Conservation (phyloP, 2,113 vertebrate genomes). For the Oreochromis aureus region DNA sequence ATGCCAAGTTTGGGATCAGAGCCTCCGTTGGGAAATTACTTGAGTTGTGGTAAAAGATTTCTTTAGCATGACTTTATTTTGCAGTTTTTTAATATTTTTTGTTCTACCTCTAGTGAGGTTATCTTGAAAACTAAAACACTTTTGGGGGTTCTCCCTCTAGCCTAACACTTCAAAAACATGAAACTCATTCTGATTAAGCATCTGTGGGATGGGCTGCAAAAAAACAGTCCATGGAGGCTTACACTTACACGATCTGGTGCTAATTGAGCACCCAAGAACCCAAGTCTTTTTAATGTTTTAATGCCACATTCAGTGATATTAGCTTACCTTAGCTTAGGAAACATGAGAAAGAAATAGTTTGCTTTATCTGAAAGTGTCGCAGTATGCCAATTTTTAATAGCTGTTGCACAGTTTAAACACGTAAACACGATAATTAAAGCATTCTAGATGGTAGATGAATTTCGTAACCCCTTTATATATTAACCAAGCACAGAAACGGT, state of each 20-base stretch:
- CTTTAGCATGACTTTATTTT: too few species aligned
- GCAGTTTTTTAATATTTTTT: not conserved
- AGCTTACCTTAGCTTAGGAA: not conserved
- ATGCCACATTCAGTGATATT: not conserved
- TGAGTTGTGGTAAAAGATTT: too few species aligned
- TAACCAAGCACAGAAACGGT: not conserved
- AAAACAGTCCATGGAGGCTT: not conserved
- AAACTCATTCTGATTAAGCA: not conserved
- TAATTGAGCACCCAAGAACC: not conserved
- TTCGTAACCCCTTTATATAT: not conserved
- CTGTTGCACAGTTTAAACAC: not conserved
- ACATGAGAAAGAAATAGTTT: not conserved
- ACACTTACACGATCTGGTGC: not conserved
- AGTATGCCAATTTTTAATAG: not conserved
- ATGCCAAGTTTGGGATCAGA: too few species aligned
- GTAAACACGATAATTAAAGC: not conserved
- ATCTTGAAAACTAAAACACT: not conserved
- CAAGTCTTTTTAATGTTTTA: not conserved
- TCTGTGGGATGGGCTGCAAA: not conserved
- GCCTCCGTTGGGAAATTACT: too few species aligned
- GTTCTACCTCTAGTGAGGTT: not conserved
- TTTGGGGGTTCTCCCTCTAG: not conserved
- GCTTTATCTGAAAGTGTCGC: not conserved
- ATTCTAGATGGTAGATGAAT: not conserved
- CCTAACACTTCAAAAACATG: not conserved